phyloP scores from a whole-genome alignment of 2,888 invertebrate species.

The Pandemis corylana region DNA sequence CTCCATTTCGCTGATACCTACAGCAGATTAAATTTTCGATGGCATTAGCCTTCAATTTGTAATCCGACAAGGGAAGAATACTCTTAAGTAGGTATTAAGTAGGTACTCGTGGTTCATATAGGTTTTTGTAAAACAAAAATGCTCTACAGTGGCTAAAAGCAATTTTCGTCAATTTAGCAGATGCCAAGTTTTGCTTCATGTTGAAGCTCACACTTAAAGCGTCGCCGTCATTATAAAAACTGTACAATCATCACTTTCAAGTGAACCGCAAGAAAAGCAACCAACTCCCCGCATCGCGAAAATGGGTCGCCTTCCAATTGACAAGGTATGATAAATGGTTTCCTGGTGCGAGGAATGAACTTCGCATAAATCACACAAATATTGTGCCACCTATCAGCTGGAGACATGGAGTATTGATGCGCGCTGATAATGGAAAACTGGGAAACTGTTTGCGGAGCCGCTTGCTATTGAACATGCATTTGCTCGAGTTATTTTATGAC shows the following conservation, averaged over 20 bases:
- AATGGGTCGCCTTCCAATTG: conserved; percentile 75
- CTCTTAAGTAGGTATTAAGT: too few species aligned
- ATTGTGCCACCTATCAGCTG: conserved; percentile 59
- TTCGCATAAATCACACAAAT: conserved; percentile 69
- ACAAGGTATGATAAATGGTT: conserved; percentile 73
- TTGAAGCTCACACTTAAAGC: conserved; percentile 3
- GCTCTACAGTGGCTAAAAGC: conserved; percentile 18
- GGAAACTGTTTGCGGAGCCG: neutral
- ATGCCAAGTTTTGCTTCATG: neutral
- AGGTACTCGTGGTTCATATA: neutral
- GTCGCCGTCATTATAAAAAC: conserved; percentile 33
- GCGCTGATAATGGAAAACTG: conserved; percentile 25
- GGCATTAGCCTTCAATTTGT: conserved; percentile 42
- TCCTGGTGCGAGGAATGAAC: conserved; percentile 48
- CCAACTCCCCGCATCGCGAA: conserved; percentile 64
- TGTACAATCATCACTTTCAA: conserved; percentile 48
- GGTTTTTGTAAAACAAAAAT: neutral
- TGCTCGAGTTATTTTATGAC: conserved; percentile 4
- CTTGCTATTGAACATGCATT: neutral
- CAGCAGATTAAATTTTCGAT: conserved; percentile 55
- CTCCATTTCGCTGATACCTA: conserved; percentile 56
- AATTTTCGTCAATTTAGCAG: neutral
- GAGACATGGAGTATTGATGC: conserved; percentile 49
- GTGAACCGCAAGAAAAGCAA: conserved; percentile 65
- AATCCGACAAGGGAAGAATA: conserved; percentile 7